Base-by-base conservation (phyloP, 2,888 invertebrate genomes). In the Drosophila siamana region DNA sequence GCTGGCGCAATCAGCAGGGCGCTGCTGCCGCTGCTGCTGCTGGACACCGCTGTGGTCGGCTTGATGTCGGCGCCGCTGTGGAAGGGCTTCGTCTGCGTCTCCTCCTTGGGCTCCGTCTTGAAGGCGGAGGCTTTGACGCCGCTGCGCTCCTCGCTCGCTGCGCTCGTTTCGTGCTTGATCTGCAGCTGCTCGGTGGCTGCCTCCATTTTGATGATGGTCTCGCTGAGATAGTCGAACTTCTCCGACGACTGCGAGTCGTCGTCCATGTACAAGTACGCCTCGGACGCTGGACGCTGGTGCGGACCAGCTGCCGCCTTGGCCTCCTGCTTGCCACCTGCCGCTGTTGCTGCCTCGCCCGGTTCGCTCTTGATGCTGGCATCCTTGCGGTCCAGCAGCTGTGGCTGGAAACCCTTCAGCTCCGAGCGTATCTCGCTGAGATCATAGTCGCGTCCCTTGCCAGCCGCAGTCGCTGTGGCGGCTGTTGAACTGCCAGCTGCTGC, bases 341-440 rank as follows among this genome's bases (percentile, higher is more conserved):
- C 33, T 33, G 33, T 4, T n/a, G 33, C 9, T 4, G 33, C 46
- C 4, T 74, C 71, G 4, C 28, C 16, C 1, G 75, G 60, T 22
- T 90, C 88, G 5, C 22, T 74, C 59, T 90, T 90, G 9, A 76
- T 90, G 60, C 13, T 15, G 1, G 66, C 61, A 36, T 81, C 81
- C 16, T 82, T 84, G 48, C 74, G 74, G 0, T 82, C 79, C 15
- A 69, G 36, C 6, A 74, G 26, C 38, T 79, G 74, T 8, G 79
- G 79, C 62, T 94, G 94, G 51, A 97, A 94, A 4, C 97, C 97
- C 91, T 97, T 97, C 2, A 97, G 92, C 90, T 97, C 97, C 0
- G 96, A 96, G 75, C 97, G 93, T 63, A 97, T 97, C 92, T 97
- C 96, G 92, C 96, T 96, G 22, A 97, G 93, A 92, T 97, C 97